Percentiles rank a stretch among this genome's conserved stretches.
phyloP scores from a whole-genome alignment of 1,140 invertebrate species.

The Cyclina sinensis region DNA sequence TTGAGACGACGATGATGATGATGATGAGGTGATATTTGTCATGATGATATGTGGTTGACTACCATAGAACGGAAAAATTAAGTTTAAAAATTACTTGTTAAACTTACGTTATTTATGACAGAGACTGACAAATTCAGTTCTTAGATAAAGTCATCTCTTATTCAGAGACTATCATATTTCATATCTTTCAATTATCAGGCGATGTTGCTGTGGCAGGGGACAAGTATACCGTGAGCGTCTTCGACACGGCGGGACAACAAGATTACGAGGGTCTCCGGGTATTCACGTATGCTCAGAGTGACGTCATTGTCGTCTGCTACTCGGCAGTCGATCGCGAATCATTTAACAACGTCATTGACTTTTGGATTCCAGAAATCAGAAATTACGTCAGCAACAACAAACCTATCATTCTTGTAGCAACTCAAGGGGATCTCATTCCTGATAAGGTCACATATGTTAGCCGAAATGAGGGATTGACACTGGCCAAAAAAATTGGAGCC shows the following conservation, averaged over 20 bases:
- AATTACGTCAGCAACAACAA: conserved; percentile 88
- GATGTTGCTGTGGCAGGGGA: conserved; percentile 7
- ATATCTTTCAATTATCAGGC: conserved; percentile 36
- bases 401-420: conserved; percentile 93
- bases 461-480: conserved; percentile 91
- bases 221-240: conserved; percentile 48
- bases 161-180: no score
- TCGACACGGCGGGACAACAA: conserved; percentile 57
- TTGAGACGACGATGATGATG: no score
- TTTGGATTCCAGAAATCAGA: conserved; percentile 88
- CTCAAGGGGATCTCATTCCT: conserved; percentile 80
- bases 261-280: conserved; percentile 53
- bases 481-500: conserved; percentile 91
- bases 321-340: conserved; percentile 99
- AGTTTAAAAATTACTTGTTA: no score
- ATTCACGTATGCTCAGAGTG: conserved; percentile 84
- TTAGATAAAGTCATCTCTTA: no score
- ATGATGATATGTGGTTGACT: no score
- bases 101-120: no score
- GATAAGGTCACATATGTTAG: conserved; percentile 91
- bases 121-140: no score
- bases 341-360: conserved; percentile 98
- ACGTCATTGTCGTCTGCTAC: conserved; percentile 99
- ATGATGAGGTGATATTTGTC: no score
- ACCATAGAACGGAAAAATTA: no score